These are phyloP conservation scores for Melanophora roralis DNA, from an alignment of 2,888 invertebrate species.

Conservation along the genomic window DNA sequence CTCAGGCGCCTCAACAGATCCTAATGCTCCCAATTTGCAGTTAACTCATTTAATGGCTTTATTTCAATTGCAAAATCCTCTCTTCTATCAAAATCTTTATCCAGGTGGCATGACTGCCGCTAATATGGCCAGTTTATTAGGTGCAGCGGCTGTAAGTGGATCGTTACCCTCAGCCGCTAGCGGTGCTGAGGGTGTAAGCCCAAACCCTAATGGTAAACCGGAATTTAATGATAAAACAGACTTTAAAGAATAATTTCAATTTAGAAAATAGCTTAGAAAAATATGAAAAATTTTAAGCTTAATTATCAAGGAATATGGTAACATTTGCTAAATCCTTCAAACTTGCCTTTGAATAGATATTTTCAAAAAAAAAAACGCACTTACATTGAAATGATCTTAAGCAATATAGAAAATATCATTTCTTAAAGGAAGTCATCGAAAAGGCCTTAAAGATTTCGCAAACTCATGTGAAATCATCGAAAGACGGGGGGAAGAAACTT, in stretches of 20 bases:
- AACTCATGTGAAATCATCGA: constrained; percentile 24
- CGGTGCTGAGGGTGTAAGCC: neutral
- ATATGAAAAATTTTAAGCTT: constrained; percentile 9
- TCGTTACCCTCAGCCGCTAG: neutral
- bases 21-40: constrained; percentile 71
- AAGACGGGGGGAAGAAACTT: constrained; percentile 21
- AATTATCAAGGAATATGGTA: neutral
- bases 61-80: constrained; percentile 74
- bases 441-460: constrained; percentile 9
- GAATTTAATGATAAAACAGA: constrained; percentile 54
- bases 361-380: neutral
- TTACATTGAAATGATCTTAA: too few relatives aligned
- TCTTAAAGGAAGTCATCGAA: too few relatives aligned
- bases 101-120: constrained; percentile 68
- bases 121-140: constrained; percentile 63
- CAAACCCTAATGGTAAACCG: constrained; percentile 39
- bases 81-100: constrained; percentile 76
- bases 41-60: constrained; percentile 75
- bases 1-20: constrained; percentile 65
- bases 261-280: neutral
- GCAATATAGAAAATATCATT: too few relatives aligned
- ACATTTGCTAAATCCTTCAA: neutral
- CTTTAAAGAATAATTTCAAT: constrained; percentile 50
- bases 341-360: neutral
- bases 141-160: constrained; percentile 54